phyloP scores from a whole-genome alignment of 2,797 vertebrate genomes.

The Xenopus petersii region DNA sequence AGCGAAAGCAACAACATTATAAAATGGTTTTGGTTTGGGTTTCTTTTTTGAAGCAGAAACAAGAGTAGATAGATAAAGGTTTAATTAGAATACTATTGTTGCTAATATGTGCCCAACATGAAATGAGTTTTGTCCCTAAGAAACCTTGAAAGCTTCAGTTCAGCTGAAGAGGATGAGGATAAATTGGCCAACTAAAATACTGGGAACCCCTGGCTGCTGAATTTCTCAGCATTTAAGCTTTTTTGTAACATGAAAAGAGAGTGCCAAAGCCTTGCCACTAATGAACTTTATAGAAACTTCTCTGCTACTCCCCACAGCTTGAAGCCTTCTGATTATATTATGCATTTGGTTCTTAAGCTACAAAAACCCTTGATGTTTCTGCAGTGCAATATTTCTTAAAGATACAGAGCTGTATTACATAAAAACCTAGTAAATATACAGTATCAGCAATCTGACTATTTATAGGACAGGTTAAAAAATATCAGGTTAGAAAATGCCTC shows the following conservation, averaged over 20 bases:
- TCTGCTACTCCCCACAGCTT: constrained; percentile 33
- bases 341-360: background rate
- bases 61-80: too few relatives aligned
- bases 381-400: background rate
- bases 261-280: constrained; percentile 41
- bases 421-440: too few relatives aligned
- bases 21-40: too few relatives aligned
- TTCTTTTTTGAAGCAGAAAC: too few relatives aligned
- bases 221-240: constrained; percentile 43
- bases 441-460: too few relatives aligned
- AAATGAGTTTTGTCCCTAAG: background rate
- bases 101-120: too few relatives aligned
- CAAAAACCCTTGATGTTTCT: constrained; percentile 1
- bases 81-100: too few relatives aligned
- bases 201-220: constrained; percentile 30
- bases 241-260: constrained; percentile 33
- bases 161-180: constrained; percentile 4
- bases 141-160: background rate
- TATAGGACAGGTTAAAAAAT: too few relatives aligned
- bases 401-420: too few relatives aligned
- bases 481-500: too few relatives aligned
- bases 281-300: constrained; percentile 41
- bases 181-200: constrained; percentile 24
- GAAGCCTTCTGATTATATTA: constrained; percentile 24
- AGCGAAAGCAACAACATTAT: too few relatives aligned